phyloP scores from a whole-genome alignment of 2,797 vertebrate genomes.

The Coluber constrictor region DNA sequence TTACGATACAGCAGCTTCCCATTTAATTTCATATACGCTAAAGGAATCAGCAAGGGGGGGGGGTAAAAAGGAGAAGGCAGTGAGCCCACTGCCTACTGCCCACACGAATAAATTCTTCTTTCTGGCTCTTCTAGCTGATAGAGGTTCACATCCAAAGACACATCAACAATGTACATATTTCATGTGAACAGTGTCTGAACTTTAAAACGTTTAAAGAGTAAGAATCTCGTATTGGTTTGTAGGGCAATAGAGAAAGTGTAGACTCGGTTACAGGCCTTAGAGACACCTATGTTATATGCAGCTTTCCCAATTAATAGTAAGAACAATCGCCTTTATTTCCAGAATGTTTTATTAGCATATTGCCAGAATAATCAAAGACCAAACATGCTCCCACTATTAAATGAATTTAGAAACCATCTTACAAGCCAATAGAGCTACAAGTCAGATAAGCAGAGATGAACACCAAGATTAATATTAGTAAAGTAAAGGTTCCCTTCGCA shows the following conservation, averaged over 20 bases:
- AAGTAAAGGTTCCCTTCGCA: too few species aligned
- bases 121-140: not conserved
- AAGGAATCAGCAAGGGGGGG: not conserved
- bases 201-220: not conserved
- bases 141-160: not conserved
- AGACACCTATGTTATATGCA: not conserved
- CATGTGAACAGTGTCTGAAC: not conserved
- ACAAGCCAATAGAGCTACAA: not conserved
- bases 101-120: not conserved
- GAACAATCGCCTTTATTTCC: not conserved
- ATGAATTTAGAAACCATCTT: not conserved
- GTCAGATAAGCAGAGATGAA: too few species aligned
- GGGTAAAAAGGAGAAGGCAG: accelerated
- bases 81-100: not conserved
- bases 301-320: not conserved
- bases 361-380: not conserved
- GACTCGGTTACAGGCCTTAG: not conserved
- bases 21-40: not conserved
- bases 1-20: not conserved
- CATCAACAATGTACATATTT: not conserved
- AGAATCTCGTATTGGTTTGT: not conserved
- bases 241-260: not conserved
- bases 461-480: too few species aligned
- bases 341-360: not conserved
- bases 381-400: not conserved